Conservation (phyloP, 2,113 vertebrate species). For the Taxidea taxus region DNA sequence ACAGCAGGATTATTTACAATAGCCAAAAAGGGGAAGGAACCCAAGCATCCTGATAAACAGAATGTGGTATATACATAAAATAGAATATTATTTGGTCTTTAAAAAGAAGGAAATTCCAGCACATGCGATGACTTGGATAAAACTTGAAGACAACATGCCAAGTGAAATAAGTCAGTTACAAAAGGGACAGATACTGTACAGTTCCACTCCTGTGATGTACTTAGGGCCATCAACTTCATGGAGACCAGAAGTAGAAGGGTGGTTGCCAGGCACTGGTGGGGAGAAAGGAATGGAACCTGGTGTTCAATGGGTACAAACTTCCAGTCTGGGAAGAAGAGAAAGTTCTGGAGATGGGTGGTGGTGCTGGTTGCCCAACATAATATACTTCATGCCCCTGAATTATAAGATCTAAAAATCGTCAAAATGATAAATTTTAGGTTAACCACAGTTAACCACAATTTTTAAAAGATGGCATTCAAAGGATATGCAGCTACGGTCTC, state of each 20-base stretch:
- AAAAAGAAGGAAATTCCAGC: not conserved
- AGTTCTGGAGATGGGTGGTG: not conserved
- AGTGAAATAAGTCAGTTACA: not conserved
- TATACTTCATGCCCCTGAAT: not conserved
- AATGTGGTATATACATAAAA: not conserved
- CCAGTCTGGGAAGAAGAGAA: not conserved
- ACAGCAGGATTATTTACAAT: not conserved
- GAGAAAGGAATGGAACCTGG: not conserved
- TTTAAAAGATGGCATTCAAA: not conserved
- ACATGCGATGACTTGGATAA: not conserved
- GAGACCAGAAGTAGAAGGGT: not conserved
- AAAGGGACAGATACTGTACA: not conserved
- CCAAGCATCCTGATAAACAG: not conserved
- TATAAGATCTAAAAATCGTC: not conserved
- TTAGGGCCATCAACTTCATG: not conserved
- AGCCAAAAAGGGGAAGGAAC: not conserved
- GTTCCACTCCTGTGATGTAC: not conserved
- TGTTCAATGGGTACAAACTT: not conserved
- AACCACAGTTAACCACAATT: not conserved
- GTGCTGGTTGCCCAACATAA: not conserved
- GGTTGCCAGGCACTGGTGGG: not conserved
- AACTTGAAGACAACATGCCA: not conserved
- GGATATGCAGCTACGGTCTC: not conserved
- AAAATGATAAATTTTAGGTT: not conserved
- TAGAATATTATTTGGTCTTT: not conserved